Evolutionary conservation across 2,888 invertebrate genomes (phyloP).

Genomic region (Trachelus tabidus): DNA sequence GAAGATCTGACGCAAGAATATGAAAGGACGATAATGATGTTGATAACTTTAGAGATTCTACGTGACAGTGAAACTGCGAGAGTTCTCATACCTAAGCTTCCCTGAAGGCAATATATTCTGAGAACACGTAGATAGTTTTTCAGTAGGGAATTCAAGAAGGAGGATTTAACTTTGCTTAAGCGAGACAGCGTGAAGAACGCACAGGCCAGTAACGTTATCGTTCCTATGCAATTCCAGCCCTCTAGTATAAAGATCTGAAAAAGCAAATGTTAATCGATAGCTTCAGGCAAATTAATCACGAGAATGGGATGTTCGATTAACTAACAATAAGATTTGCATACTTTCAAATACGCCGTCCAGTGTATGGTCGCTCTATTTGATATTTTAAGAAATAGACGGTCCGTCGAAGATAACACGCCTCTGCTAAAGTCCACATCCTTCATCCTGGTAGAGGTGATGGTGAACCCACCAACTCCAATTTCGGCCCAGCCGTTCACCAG

Average conservation of each 20-base stretch:
- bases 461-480: constrained; percentile 46
- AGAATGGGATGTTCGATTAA: background rate
- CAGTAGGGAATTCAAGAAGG: constrained; percentile 3
- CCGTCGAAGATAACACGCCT: constrained; percentile 41
- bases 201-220: constrained; percentile 8
- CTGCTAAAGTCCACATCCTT: constrained; percentile 48
- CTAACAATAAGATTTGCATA: constrained; percentile 22
- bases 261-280: too few relatives aligned
- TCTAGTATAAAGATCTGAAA: too few relatives aligned
- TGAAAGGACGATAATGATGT: too few relatives aligned
- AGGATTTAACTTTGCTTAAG: too few relatives aligned
- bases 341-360: constrained; percentile 52
- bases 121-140: constrained; percentile 24
- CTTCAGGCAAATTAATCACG: too few relatives aligned
- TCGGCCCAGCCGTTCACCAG: constrained; percentile 38
- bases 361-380: constrained; percentile 31
- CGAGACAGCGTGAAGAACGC: too few relatives aligned
- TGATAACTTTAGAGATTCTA: too few relatives aligned
- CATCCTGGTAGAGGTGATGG: constrained; percentile 39
- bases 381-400: constrained; percentile 42
- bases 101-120: constrained; percentile 41
- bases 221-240: too few relatives aligned
- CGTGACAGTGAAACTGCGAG: too few relatives aligned
- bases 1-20: constrained; percentile 34
- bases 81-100: constrained; percentile 19